Evolutionary conservation across 2,797 vertebrate species (phyloP).

Genomic region (Rhinophrynus dorsalis): DNA sequence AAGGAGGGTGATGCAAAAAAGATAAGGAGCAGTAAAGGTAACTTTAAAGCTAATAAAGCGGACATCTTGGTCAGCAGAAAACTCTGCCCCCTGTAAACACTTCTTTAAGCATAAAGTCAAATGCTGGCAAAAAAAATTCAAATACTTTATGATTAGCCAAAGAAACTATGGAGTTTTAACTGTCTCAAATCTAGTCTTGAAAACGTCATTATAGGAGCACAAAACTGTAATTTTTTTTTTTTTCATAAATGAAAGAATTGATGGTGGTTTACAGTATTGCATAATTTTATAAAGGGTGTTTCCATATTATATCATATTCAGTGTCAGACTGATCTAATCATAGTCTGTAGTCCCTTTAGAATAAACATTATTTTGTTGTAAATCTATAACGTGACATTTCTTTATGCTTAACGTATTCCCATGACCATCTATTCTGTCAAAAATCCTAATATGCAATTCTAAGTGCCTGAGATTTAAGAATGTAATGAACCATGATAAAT

Average conservation of each 20-base stretch:
- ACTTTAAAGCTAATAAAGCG: no score
- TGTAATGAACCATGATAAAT: conserved; percentile 32
- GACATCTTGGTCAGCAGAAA: no score
- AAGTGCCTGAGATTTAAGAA: conserved; percentile 42
- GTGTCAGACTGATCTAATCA: conserved; percentile 51
- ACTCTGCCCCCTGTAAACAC: no score
- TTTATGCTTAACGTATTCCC: conserved; percentile 49
- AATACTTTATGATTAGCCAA: no score
- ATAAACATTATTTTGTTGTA: conserved; percentile 43
- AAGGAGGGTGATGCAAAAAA: no score
- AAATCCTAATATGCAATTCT: conserved; percentile 46
- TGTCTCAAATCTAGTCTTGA: no score
- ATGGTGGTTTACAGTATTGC: background rate
- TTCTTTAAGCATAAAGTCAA: no score
- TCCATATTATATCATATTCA: conserved; percentile 45
- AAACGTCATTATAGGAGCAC: no score
- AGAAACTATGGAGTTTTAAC: no score
- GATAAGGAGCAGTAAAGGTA: no score
- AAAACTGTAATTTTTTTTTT: no score
- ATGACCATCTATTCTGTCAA: background rate
- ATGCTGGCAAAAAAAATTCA: no score
- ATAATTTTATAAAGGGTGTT: conserved; percentile 39
- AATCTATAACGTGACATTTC: conserved; percentile 33
- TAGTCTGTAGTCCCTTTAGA: conserved; percentile 49
- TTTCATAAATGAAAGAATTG: background rate